phyloP scores from a whole-genome alignment of 2,797 vertebrate genomes.

The Bradypodion ventrale region DNA sequence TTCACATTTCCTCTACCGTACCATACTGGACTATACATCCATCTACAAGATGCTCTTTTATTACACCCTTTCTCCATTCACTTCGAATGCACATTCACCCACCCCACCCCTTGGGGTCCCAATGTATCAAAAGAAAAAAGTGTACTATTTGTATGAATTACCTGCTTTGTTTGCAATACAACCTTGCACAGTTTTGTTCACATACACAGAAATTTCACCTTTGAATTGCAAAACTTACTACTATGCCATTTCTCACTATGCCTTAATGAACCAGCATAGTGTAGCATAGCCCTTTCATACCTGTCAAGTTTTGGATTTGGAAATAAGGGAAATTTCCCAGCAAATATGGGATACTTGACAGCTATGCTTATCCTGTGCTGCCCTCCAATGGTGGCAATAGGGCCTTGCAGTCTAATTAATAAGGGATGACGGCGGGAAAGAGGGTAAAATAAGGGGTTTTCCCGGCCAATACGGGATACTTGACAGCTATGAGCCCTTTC shows the following conservation, averaged over 20 bases:
- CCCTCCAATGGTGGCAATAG: no score
- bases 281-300: background rate
- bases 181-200: constrained; percentile 33
- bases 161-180: constrained; percentile 27
- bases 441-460: no score
- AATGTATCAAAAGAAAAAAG: background rate
- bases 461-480: no score
- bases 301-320: no score
- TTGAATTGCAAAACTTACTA: constrained; percentile 33
- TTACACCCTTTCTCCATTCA: constrained; percentile 2
- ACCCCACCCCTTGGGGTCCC: background rate
- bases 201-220: constrained; percentile 53
- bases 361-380: no score
- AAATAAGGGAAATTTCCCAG: no score
- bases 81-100: background rate
- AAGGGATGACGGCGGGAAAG: no score
- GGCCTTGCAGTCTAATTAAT: no score
- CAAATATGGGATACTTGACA: no score
- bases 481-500: no score
- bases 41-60: background rate
- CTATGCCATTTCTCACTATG: background rate
- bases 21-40: constrained; percentile 9
- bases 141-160: constrained; percentile 33
- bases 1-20: background rate
- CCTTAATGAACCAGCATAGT: constrained; percentile 29